Conservation (phyloP, 2,113 vertebrate genomes). For the Coptodon rendalli region DNA sequence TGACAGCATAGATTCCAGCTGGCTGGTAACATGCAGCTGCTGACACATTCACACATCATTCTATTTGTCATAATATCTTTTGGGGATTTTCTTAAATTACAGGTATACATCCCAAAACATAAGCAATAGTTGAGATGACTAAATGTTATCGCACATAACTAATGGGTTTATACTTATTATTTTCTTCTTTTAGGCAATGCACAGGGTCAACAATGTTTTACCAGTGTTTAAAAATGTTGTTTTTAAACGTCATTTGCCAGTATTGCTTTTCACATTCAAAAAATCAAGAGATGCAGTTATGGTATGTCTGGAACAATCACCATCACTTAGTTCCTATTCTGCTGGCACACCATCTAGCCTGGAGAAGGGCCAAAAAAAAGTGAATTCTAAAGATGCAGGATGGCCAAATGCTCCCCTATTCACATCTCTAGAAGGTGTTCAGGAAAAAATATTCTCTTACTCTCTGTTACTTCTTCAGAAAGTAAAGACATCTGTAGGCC, state of each 20-base stretch:
- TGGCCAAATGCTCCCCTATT: background rate
- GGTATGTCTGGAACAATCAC: background rate
- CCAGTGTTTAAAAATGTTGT: background rate
- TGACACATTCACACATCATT: background rate
- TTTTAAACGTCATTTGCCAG: background rate
- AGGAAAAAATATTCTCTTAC: background rate
- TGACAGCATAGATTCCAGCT: constrained; percentile 27
- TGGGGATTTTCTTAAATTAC: background rate
- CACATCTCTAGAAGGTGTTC: background rate
- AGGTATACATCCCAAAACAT: background rate
- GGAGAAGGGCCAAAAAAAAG: background rate
- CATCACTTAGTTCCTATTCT: background rate
- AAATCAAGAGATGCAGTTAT: background rate
- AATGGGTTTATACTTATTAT: background rate
- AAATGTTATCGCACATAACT: background rate
- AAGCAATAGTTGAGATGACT: background rate
- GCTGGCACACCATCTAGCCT: background rate
- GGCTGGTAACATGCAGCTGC: constrained; percentile 11
- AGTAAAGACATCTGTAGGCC: background rate
- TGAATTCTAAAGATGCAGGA: background rate
- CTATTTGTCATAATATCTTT: background rate
- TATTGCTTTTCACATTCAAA: background rate
- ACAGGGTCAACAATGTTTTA: background rate
- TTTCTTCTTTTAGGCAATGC: background rate
- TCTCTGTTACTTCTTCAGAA: background rate